Evolutionary conservation across 1,140 invertebrate genomes (phyloP).

Genomic region (Euwallacea similis): DNA sequence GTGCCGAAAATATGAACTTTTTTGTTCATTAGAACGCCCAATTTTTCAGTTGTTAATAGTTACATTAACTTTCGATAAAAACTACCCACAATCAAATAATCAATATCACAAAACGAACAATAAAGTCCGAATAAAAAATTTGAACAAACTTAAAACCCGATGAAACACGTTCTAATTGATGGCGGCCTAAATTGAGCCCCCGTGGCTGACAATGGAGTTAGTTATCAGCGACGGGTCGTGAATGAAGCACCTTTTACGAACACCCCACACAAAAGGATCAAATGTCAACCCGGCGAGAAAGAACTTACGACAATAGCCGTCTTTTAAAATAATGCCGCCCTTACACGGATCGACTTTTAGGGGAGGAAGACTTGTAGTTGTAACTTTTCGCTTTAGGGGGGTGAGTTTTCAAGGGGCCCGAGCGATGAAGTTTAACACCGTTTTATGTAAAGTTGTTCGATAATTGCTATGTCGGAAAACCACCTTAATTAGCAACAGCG

Average conservation of each 20-base stretch:
- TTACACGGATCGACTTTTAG: conserved; percentile 8
- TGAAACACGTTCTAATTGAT: too few species aligned
- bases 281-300: conserved; percentile 9
- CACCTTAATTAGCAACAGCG: too few species aligned
- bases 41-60: too few species aligned
- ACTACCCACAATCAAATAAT: too few species aligned
- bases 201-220: neutral
- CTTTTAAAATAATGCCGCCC: conserved; percentile 7
- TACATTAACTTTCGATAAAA: too few species aligned
- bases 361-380: neutral
- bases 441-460: neutral
- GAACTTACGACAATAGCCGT: conserved; percentile 10
- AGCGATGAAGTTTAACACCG: neutral
- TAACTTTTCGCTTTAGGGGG: neutral
- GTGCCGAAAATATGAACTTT: too few species aligned
- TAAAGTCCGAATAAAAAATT: too few species aligned
- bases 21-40: too few species aligned
- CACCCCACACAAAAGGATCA: conserved; percentile 9
- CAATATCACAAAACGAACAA: too few species aligned
- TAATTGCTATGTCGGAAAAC: neutral
- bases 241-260: conserved; percentile 12
- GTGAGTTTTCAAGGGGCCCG: neutral
- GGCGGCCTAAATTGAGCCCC: too few species aligned
- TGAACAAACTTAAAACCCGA: too few species aligned
- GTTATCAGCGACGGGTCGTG: conserved; percentile 3